Evolutionary conservation across 2,113 vertebrate species (phyloP).

Genomic region (Epinephelus fuscoguttatus): DNA sequence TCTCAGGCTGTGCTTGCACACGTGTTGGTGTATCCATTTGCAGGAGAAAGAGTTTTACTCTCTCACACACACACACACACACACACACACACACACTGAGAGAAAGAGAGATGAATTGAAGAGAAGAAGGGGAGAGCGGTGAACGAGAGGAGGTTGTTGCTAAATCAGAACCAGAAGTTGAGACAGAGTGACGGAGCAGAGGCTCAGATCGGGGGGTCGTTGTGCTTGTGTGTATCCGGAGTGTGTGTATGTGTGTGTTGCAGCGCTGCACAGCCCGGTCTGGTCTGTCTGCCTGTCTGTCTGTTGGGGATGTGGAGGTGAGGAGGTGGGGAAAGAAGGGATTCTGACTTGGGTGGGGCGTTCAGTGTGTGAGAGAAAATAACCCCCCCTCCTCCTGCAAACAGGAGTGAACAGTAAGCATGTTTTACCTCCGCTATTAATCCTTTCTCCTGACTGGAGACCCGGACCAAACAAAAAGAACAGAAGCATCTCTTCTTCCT

Average conservation of each 20-base stretch:
- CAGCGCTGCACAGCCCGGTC: conserved; percentile 14
- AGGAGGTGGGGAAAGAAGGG: conserved; percentile 33
- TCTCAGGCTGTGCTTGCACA: conserved; percentile 69
- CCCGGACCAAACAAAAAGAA: conserved; percentile 46
- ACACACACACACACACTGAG: conserved; percentile 17
- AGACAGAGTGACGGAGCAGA: conserved; percentile 59
- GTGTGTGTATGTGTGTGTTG: conserved; percentile 27
- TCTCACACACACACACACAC: conserved; percentile 17
- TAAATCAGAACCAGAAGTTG: conserved; percentile 81
- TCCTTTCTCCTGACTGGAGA: conserved; percentile 53
- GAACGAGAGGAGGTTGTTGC: conserved; percentile 58
- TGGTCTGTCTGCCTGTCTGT: conserved; percentile 39
- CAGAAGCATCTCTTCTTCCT: conserved; percentile 46
- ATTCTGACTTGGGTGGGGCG: conserved; percentile 17
- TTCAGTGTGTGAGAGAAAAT: conserved; percentile 40
- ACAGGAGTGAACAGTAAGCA: conserved; percentile 70
- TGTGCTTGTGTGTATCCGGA: conserved; percentile 23
- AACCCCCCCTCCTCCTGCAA: conserved; percentile 22
- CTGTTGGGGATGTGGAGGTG: conserved; percentile 45
- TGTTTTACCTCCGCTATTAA: conserved; percentile 68
- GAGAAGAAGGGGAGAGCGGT: conserved; percentile 21
- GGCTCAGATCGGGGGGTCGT: conserved; percentile 56
- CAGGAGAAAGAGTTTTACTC: conserved; percentile 34
- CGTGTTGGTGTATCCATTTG: conserved; percentile 57
- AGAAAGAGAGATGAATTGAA: conserved; percentile 29